A percentile compares a stretch with the other conserved stretches of the same genome.
phyloP scores from a whole-genome alignment of 2,888 invertebrate species.

The Caenorhabditis sp. region DNA sequence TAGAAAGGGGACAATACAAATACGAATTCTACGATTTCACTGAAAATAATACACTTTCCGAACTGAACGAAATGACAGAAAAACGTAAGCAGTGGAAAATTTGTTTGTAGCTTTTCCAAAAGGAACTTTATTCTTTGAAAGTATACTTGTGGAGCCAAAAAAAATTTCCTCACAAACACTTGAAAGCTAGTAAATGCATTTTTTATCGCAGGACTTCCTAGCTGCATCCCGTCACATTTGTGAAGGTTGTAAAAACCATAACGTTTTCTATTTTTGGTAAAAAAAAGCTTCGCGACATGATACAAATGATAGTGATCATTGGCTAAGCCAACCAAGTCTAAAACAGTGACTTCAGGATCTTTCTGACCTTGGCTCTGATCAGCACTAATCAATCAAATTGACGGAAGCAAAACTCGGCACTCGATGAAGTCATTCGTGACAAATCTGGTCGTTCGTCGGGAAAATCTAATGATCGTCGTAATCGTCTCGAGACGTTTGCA shows the following conservation, averaged over 20 bases:
- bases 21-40: not conserved
- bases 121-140: no score
- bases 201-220: not conserved
- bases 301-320: not conserved
- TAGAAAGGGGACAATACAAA: not conserved
- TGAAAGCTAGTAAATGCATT: not conserved
- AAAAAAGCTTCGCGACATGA: no score
- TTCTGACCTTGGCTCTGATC: not conserved
- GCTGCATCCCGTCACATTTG: not conserved
- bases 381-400: not conserved
- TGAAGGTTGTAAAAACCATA: not conserved
- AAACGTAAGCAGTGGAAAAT: no score
- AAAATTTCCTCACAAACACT: not conserved
- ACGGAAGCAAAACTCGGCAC: not conserved
- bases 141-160: no score
- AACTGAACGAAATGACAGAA: no score
- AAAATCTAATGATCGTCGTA: constrained; percentile 36
- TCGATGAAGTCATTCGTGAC: not conserved
- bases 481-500: not conserved
- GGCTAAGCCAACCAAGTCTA: not conserved
- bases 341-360: not conserved
- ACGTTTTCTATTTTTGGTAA: not conserved
- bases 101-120: no score
- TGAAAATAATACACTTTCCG: not conserved
- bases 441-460: constrained; percentile 23